These are phyloP conservation scores for Caenorhabditis briggsae DNA, from an alignment of 1,140 invertebrate species.

Conservation along the genomic window DNA sequence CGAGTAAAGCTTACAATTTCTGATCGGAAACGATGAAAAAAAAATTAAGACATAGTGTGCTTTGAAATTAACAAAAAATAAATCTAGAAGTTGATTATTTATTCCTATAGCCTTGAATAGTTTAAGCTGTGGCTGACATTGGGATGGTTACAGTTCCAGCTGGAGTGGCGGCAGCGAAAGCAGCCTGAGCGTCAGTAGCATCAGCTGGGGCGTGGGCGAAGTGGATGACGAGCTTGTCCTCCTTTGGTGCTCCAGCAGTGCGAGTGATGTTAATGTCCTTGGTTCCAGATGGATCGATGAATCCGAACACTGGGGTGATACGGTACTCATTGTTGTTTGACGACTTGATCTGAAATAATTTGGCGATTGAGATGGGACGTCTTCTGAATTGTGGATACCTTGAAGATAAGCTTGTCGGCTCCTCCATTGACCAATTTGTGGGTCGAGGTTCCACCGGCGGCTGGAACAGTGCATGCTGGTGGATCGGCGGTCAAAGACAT, in stretches of 20 bases:
- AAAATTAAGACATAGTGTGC: too few relatives aligned
- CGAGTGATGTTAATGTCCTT: constrained; percentile 68
- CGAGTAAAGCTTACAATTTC: too few relatives aligned
- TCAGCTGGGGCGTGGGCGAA: constrained; percentile 68
- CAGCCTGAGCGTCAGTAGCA: constrained; percentile 67
- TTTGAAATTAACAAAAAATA: too few relatives aligned
- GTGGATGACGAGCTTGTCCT: constrained; percentile 71
- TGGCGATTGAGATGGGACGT: not conserved
- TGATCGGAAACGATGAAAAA: too few relatives aligned
- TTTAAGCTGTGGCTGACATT: constrained; percentile 57
- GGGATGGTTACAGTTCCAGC: constrained; percentile 68
- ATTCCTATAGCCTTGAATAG: not conserved
- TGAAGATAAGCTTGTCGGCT: constrained; percentile 70
- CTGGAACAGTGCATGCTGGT: constrained; percentile 47
- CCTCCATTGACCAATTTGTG: constrained; percentile 68
- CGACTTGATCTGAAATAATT: constrained; percentile 67
- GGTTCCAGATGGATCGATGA: constrained; percentile 68
- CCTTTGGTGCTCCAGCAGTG: constrained; percentile 70
- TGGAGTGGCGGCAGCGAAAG: constrained; percentile 66
- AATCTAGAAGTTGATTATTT: not conserved
- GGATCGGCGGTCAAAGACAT: constrained; percentile 43
- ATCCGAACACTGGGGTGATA: constrained; percentile 72
- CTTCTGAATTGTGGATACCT: constrained; percentile 34
- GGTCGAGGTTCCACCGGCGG: constrained; percentile 67
- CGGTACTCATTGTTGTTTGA: constrained; percentile 74